Evolutionary conservation across 2,113 vertebrate genomes (phyloP).

Genomic region (Tichodroma muraria): DNA sequence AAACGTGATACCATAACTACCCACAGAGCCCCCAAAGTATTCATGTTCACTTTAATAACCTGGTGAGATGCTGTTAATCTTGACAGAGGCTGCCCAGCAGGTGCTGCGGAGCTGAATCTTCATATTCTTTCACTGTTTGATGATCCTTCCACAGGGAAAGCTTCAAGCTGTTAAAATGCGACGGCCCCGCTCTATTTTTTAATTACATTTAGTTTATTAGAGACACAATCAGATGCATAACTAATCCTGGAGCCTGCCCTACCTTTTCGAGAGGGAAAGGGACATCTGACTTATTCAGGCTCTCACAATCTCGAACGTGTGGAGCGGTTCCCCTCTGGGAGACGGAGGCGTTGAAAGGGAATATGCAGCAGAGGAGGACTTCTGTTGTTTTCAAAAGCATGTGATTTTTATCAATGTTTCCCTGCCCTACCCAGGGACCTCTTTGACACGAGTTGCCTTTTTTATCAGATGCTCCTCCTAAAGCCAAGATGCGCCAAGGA

Average conservation of each 20-base stretch:
- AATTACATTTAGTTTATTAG: slow-evolving; percentile 78
- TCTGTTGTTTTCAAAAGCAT: background rate
- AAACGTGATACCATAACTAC: slow-evolving; percentile 77
- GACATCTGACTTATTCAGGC: slow-evolving; percentile 16
- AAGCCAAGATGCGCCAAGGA: background rate
- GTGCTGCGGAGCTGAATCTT: slow-evolving; percentile 68
- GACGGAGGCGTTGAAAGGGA: background rate
- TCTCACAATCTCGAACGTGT: background rate
- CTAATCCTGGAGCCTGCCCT: slow-evolving; percentile 45
- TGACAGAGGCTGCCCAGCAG: slow-evolving; percentile 72
- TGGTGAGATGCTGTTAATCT: slow-evolving; percentile 73
- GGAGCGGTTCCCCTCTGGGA: background rate
- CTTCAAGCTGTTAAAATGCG: slow-evolving; percentile 72
- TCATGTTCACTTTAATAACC: slow-evolving; percentile 77
- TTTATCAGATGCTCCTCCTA: background rate
- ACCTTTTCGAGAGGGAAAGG: background rate
- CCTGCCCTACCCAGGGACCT: background rate
- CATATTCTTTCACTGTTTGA: slow-evolving; percentile 69
- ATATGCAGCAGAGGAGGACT: background rate
- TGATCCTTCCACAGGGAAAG: slow-evolving; percentile 72
- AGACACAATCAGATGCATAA: slow-evolving; percentile 65
- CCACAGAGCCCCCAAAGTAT: slow-evolving; percentile 76
- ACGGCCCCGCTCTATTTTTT: slow-evolving; percentile 65
- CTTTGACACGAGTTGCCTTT: background rate
- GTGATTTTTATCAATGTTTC: background rate